Base-by-base conservation (phyloP, 2,888 invertebrate species). In the Xylophagus ater region DNA sequence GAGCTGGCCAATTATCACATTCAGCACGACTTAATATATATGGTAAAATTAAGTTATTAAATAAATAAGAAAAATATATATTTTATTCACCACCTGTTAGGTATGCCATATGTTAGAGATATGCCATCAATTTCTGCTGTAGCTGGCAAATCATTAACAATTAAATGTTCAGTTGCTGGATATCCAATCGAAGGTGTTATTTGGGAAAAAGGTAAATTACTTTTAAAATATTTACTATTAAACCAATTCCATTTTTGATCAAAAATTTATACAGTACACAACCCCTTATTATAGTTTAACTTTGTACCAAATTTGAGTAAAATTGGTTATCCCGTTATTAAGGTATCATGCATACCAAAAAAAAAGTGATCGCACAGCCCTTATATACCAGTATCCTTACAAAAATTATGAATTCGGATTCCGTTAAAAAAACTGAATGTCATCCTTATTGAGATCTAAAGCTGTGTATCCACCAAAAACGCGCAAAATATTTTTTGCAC, bases 141-240 rank as follows among this genome's bases (percentile, higher is more conserved):
- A 1, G 84, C 87, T 12, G 88, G 88, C 4, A 80, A 73, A 52
- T 78, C 79, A 53, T 71, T 88, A 55, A 71, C 78, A 49, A 78
- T 89, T 54, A 86, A 86, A 63, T 88, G 89, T 55, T 88, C 88
- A 1, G 86, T 84, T n/a, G 87, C 86, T 34, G 88, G 89, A 9
- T 88, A 81, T 64, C 88, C 89, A 5, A 86, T 88, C 46, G 82
- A 85, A 56, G 74, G 76, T 33, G 80, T 87, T 51, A 77, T 76
- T 10, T 90, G 92, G 86, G 87, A 87, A 60, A 78, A 85, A 72
- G 84, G 87, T 86, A 62, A 67, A 66, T 52, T 18, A 4, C 2
- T 30, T 4, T 30, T 15, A n/a, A 8, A 6, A 8, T 20, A 20
- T 8, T 20, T 20, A 20, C 20, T 5, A 8, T 20, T 8, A 6